Conservation (phyloP, 2,113 vertebrate species). For the Ondatra zibethicus region DNA sequence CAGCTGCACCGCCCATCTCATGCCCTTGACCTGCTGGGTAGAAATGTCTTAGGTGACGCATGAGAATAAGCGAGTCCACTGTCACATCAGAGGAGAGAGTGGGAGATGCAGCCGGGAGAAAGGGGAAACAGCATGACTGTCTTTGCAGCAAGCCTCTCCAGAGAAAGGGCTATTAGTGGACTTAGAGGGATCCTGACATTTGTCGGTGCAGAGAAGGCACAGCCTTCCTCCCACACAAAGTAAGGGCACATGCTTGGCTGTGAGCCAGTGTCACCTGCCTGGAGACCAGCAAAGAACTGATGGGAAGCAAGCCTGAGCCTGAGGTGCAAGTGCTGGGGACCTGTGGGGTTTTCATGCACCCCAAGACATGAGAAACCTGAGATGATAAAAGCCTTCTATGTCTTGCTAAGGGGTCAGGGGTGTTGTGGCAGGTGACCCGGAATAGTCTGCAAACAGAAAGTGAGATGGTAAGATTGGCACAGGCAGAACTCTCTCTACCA, state of each 20-base stretch:
- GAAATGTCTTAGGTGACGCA: background rate
- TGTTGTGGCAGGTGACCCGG: too few relatives aligned
- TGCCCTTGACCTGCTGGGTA: fast-evolving
- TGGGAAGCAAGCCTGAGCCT: background rate
- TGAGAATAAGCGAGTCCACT: background rate
- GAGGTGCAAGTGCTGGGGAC: fast-evolving
- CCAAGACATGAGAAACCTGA: background rate
- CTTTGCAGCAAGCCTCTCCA: background rate
- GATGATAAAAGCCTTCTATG: background rate
- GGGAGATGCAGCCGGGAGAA: background rate
- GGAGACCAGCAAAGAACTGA: background rate
- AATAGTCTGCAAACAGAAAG: background rate
- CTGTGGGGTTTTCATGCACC: too few relatives aligned
- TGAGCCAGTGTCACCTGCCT: background rate
- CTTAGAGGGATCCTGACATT: background rate
- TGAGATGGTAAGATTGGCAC: background rate
- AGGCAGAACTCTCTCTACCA: background rate
- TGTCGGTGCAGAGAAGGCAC: background rate
- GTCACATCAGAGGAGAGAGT: background rate
- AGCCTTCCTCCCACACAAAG: background rate
- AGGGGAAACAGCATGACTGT: background rate
- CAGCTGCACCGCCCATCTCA: background rate
- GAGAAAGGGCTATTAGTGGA: background rate
- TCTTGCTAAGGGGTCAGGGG: background rate
- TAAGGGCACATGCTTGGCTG: background rate